Base-by-base conservation (phyloP, 2,797 vertebrate species). In the Enteromius trimaculatus region DNA sequence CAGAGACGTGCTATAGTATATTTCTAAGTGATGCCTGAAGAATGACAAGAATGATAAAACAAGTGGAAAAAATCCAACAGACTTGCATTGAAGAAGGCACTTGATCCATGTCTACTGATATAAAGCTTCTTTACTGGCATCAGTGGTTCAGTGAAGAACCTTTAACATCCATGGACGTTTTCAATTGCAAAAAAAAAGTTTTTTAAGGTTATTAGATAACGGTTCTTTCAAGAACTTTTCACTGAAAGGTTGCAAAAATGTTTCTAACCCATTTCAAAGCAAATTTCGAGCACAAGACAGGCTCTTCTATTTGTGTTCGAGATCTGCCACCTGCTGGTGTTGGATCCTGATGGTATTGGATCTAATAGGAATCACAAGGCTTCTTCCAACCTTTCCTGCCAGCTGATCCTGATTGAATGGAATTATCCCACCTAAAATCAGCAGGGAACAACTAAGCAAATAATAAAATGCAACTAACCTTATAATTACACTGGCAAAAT, bases 321-420 rank as follows among this genome's bases (percentile, higher is more conserved):
- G 91, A 89, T 98, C 96, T 13, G 84, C 90, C 7, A 95, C 79
- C 86, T 97, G 96, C 92, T 99, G 97, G 1, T 89, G 92, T 21
- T 94, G 95, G 86, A 97, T 96, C 86, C 89, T 94, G 53, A 60
- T 79, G 92, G 85, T 0, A 84, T 49, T 0, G 14, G 1, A 82
- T 81, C 81, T 29, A 85, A 86, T 60, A 99, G 87, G 95, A 96
- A 97, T 0, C 3, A 0, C 29, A 90, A 79, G 74, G 95, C 96
- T 87, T 95, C 92, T 0, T 75, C 3, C 16, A 95, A 10, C 8
- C 16, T 26, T 42, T 60, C 14, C 74, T n/a, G 37, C 37, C 74
- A 77, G 37, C 74, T 60, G 53, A 77, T 77, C 74, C 53, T 16
- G 16, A 60, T 19, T 23, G 34, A 60, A 55, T 42, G 34, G 60